These are phyloP conservation scores for Caenorhabditis sp. DNA, from an alignment of 2,888 invertebrate species.

Conservation along the genomic window DNA sequence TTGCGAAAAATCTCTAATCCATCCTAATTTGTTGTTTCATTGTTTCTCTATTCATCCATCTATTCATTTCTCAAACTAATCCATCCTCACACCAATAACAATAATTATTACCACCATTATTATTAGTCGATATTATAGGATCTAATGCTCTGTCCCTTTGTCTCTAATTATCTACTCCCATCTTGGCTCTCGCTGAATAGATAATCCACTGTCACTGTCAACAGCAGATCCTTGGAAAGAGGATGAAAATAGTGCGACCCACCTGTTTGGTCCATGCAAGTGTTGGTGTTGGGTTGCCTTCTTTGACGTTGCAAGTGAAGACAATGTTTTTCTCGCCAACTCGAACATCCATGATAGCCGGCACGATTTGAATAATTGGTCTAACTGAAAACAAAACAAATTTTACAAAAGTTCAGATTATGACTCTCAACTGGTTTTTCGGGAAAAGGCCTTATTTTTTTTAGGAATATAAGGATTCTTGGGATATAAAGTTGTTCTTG, in stretches of 20 bases:
- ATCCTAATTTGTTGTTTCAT: not conserved
- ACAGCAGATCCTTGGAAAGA: no score
- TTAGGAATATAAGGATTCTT: no score
- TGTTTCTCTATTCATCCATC: not conserved
- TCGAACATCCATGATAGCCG: constrained; percentile 29
- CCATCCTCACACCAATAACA: constrained; percentile 1
- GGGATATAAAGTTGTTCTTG: no score
- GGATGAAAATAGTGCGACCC: constrained; percentile 4
- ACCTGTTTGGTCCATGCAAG: constrained; percentile 53
- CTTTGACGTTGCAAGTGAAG: constrained; percentile 53
- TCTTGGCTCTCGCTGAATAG: no score
- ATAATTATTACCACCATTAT: not conserved
- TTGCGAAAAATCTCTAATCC: not conserved
- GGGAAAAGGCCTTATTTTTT: no score
- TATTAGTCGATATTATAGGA: constrained; percentile 19
- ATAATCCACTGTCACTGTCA: not conserved
- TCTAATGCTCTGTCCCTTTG: not conserved
- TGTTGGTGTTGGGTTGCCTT: constrained; percentile 59
- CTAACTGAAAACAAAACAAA: constrained; percentile 31
- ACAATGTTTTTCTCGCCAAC: constrained; percentile 47
- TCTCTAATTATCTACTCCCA: not conserved
- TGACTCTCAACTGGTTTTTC: no score
- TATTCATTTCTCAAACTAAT: not conserved
- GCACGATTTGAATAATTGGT: constrained; percentile 38
- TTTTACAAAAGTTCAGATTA: no score